Conservation (phyloP, 2,797 vertebrate genomes). For the Tenualosa thibaudeaui region DNA sequence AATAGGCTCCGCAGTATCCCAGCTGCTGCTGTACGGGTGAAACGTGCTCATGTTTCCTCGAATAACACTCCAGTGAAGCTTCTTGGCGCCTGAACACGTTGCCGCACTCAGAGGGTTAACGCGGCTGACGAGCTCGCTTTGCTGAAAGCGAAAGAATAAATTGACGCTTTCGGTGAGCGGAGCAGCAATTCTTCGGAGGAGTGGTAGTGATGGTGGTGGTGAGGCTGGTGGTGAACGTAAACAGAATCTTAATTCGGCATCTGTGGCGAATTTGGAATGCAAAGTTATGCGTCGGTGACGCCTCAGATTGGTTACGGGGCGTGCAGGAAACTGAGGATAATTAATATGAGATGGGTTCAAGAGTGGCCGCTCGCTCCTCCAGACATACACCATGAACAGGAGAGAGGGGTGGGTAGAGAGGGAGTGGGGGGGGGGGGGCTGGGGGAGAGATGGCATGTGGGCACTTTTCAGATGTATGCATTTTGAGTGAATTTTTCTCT, state of each 20-base stretch:
- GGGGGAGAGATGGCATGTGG: constrained; percentile 24
- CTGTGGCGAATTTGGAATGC: constrained; percentile 70
- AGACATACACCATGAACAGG: constrained; percentile 39
- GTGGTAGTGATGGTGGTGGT: not conserved
- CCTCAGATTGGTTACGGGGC: constrained; percentile 73
- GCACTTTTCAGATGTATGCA: constrained; percentile 14
- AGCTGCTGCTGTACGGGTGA: not conserved
- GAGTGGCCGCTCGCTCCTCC: constrained; percentile 62
- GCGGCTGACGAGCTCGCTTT: constrained; percentile 43
- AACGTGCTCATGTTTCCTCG: not conserved
- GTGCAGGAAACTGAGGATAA: constrained; percentile 68
- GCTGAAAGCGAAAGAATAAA: constrained; percentile 50
- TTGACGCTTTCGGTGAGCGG: constrained; percentile 47
- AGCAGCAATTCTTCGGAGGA: constrained; percentile 64
- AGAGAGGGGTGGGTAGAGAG: constrained; percentile 47
- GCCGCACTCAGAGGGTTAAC: constrained; percentile 47
- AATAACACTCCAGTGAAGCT: not conserved
- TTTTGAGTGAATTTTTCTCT: constrained; percentile 18
- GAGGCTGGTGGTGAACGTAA: constrained; percentile 49
- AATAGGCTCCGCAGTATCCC: not conserved
- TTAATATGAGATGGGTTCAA: constrained; percentile 74
- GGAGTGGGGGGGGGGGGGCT: constrained; percentile 41
- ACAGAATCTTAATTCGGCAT: constrained; percentile 69
- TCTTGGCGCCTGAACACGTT: not conserved
- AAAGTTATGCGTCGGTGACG: constrained; percentile 73